phyloP scores from a whole-genome alignment of 1,140 invertebrate species.

The Ylistrum balloti region DNA sequence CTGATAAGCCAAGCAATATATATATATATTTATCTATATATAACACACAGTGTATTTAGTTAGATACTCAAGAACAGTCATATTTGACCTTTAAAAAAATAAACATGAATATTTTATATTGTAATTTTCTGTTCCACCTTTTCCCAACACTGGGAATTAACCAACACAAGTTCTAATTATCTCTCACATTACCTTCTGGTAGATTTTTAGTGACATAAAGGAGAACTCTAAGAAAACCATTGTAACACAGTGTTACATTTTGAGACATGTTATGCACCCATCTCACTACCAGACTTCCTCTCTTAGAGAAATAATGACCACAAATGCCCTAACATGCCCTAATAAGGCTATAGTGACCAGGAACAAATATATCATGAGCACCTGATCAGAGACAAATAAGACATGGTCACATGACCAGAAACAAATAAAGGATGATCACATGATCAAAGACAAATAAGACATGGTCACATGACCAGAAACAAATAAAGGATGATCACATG shows the following conservation, averaged over 20 bases:
- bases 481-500: background rate
- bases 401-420: background rate
- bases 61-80: background rate
- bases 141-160: background rate
- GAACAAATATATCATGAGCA: background rate
- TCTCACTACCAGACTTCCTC: too few relatives aligned
- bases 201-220: too few relatives aligned
- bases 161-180: too few relatives aligned
- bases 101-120: background rate
- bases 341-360: too few relatives aligned
- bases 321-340: too few relatives aligned
- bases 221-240: too few relatives aligned
- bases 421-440: background rate
- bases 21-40: background rate
- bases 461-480: background rate
- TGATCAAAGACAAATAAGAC: background rate
- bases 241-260: too few relatives aligned
- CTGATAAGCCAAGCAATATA: background rate
- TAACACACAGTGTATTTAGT: background rate
- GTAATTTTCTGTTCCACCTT: background rate
- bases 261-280: too few relatives aligned
- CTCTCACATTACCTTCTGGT: too few relatives aligned
- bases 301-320: too few relatives aligned
- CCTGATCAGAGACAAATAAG: conserved; percentile 1
- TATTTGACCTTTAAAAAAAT: background rate